Conservation (phyloP, 2,888 invertebrate species). For the Amphipyra berbera region DNA sequence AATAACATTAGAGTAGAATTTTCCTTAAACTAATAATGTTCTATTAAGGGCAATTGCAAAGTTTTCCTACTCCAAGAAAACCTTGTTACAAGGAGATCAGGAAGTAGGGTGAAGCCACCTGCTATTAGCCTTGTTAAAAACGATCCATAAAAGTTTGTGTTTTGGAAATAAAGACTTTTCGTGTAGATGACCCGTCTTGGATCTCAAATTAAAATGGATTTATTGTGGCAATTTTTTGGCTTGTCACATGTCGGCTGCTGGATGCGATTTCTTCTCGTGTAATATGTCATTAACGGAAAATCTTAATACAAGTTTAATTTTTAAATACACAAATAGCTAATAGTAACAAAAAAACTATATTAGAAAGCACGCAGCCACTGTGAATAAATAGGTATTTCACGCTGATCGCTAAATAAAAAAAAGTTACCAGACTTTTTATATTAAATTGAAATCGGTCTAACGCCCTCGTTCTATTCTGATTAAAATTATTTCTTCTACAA, state of each 20-base stretch:
- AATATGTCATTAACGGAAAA: too few species aligned
- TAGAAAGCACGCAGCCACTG: background rate
- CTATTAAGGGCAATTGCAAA: slow-evolving; percentile 19
- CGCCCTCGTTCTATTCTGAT: too few species aligned
- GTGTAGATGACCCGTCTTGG: slow-evolving; percentile 25
- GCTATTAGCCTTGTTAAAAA: slow-evolving; percentile 10
- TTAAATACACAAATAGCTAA: too few species aligned
- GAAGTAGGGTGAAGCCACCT: slow-evolving; percentile 36
- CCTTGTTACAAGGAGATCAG: slow-evolving; percentile 55
- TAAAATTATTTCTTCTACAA: too few species aligned
- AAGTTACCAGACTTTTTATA: too few species aligned
- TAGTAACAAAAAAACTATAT: background rate
- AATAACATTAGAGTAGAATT: slow-evolving; percentile 19
- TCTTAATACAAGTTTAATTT: too few species aligned
- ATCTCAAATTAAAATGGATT: background rate
- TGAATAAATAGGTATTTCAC: too few species aligned
- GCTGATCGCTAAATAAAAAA: too few species aligned
- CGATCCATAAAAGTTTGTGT: slow-evolving; percentile 2
- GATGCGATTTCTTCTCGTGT: too few species aligned
- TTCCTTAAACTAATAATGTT: slow-evolving; percentile 26
- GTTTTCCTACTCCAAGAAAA: slow-evolving; percentile 35
- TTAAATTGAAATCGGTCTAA: too few species aligned
- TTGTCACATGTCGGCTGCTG: too few species aligned
- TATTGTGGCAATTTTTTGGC: background rate
- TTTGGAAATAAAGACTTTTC: slow-evolving; percentile 14